phyloP scores from a whole-genome alignment of 2,113 vertebrate species.

The Hydrolagus affinis region DNA sequence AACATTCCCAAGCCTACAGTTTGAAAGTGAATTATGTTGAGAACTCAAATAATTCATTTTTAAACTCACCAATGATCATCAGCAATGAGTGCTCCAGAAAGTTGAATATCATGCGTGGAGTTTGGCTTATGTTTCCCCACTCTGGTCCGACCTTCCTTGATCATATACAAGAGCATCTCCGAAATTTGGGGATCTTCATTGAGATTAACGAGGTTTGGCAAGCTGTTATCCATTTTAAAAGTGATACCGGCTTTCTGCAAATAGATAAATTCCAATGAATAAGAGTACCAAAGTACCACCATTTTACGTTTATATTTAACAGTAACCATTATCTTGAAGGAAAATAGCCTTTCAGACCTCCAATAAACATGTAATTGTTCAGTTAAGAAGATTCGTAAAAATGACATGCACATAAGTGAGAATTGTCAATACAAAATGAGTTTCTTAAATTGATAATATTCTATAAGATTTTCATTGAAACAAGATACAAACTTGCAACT shows the following conservation, averaged over 20 bases:
- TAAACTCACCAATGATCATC: constrained; percentile 78
- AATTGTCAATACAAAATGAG: background rate
- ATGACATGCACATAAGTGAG: background rate
- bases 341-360: too few species aligned
- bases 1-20: background rate
- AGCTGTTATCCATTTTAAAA: constrained; percentile 80
- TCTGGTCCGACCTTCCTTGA: constrained; percentile 81
- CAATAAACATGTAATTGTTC: too few species aligned
- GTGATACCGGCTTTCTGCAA: constrained; percentile 78
- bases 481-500: constrained; percentile 65
- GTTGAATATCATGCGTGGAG: constrained; percentile 76
- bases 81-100: constrained; percentile 81
- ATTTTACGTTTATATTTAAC: background rate
- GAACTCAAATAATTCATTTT: background rate
- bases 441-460: background rate
- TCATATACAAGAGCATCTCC: constrained; percentile 90
- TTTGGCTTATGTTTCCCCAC: constrained; percentile 69
- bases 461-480: background rate
- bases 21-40: too few species aligned
- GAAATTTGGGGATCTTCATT: constrained; percentile 94
- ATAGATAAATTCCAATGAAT: constrained; percentile 20
- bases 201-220: constrained; percentile 89
- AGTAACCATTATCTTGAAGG: too few species aligned
- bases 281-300: background rate
- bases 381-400: too few species aligned